Evolutionary conservation across 1,140 invertebrate genomes (phyloP).

Genomic region (Mesaphorura yosii): DNA sequence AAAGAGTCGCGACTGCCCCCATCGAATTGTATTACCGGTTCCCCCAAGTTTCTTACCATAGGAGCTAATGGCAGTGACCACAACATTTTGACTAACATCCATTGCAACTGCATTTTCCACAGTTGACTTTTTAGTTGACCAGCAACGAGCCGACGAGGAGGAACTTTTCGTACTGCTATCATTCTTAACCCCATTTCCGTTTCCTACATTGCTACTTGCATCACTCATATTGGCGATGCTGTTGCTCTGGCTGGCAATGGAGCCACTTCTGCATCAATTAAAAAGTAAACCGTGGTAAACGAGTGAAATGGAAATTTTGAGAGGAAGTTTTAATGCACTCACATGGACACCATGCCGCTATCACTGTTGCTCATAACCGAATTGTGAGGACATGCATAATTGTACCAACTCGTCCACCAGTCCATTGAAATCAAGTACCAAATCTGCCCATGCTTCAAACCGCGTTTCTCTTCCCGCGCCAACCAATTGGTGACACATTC

Average conservation of each 20-base stretch:
- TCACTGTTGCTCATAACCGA: constrained; percentile 28
- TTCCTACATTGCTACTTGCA: constrained; percentile 1
- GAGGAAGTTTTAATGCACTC: not conserved
- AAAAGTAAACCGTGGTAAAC: not conserved
- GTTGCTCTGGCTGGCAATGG: constrained; percentile 23
- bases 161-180: not conserved
- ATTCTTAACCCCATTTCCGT: constrained; percentile 1
- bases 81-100: constrained; percentile 28
- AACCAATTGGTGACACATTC: constrained; percentile 70
- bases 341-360: constrained; percentile 26
- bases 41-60: constrained; percentile 1
- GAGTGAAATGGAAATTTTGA: too few relatives aligned
- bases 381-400: constrained; percentile 41
- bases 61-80: constrained; percentile 22
- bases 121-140: constrained; percentile 23
- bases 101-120: constrained; percentile 22
- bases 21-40: too few relatives aligned
- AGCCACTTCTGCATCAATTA: constrained; percentile 17
- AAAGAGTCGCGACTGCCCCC: constrained; percentile 8
- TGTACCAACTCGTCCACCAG: constrained; percentile 71
- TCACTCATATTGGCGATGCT: constrained; percentile 21
- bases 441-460: constrained; percentile 62
- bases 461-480: constrained; percentile 56
- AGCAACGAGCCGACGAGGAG: constrained; percentile 12
- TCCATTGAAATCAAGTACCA: constrained; percentile 72